phyloP scores from a whole-genome alignment of 2,113 vertebrate genomes.

The Aplodontia rufa region DNA sequence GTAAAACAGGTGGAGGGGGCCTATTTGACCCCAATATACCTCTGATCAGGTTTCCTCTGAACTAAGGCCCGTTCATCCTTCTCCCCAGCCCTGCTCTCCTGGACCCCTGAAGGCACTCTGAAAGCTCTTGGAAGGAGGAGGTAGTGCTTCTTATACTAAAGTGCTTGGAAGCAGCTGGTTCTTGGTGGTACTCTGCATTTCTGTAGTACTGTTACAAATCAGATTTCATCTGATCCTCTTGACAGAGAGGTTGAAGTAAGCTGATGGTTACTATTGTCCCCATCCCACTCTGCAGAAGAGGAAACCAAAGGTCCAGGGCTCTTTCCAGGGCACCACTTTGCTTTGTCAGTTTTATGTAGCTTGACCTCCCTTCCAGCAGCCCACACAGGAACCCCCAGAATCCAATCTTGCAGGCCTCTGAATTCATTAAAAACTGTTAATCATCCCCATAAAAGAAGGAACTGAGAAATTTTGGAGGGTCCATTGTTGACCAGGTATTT shows the following conservation, averaged over 20 bases:
- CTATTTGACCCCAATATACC: background rate
- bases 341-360: background rate
- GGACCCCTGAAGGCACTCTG: background rate
- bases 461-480: accelerated
- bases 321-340: background rate
- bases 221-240: background rate
- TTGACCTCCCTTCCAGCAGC: background rate
- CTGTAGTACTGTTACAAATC: background rate
- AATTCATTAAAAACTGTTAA: background rate
- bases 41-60: background rate
- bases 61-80: background rate
- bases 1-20: background rate
- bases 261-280: background rate
- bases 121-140: background rate
- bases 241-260: background rate
- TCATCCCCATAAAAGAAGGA: background rate
- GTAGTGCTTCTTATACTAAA: background rate
- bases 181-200: background rate
- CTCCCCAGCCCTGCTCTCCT: background rate
- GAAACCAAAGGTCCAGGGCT: background rate
- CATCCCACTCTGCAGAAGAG: background rate
- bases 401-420: background rate
- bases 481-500: background rate
- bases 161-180: background rate
- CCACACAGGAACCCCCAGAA: background rate